Base-by-base conservation (phyloP, 2,888 invertebrate species). In the Conistra vaccinii region DNA sequence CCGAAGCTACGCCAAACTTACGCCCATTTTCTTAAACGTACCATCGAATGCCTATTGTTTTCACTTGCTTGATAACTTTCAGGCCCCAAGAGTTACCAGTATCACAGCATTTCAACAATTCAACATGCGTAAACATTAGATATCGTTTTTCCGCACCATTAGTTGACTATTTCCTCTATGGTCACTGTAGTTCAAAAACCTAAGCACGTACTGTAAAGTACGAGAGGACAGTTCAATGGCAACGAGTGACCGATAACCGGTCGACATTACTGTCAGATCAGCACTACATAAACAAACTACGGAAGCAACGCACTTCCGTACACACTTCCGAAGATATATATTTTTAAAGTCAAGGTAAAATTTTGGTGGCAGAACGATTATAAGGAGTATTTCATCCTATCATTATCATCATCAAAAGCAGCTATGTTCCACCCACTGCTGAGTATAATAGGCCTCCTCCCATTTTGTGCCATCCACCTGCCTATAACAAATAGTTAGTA, bases 311-410 rank as follows among this genome's bases (percentile, higher is more conserved):
- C 55, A 91, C 90, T 93, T 93, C 93, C 94, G 90, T 72, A 73
- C 83, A 73, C 73, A 90, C 89, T 93, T 94, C 93, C 93, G 92
- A 92, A 88, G 90, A 91, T 83, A 88, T 87, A 87, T 89, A n/a
- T 67, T 87, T 88, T 90, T 48, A 88, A 90, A 87, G 89, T 89
- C 91, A 91, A 91, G 91, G 92, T 81, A 76, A 53, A 10, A 39
- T 86, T 87, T 90, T 89, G 86, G 85, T 86, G 83, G 76, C 73
- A 79, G 82, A 12, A 35, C 9, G 3, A 12, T 14, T 35, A 29
- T 29, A 55, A 48, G 2, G 29, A 35, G 23, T n/a, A 29, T 9
- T 17, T 10, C 23, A 20, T 26, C 17, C 14, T n/a, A 29, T 29
- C 45, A 26, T 62, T 14, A 23, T 45, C 23, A 48, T 48, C 23